Evolutionary conservation across 2,888 invertebrate species (phyloP), one percentile per base, ranked within the genome.

Genomic region (Sturmia bella): DNA sequence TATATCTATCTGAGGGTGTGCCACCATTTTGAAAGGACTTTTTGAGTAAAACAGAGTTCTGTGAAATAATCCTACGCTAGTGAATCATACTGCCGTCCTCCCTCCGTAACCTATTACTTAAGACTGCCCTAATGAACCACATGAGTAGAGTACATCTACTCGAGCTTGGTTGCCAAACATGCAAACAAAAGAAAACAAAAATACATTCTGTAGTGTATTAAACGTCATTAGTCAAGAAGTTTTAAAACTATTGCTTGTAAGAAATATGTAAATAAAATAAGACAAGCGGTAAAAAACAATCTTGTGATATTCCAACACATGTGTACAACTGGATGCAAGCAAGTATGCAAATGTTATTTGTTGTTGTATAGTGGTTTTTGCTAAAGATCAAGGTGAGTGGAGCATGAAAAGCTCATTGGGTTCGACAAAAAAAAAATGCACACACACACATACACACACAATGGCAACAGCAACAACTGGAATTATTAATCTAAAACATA

Each of bases 321-420:
- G 52, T 41, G 27, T n/a, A 13, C n/a, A n/a, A n/a, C n/a, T n/a
- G n/a, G n/a, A n/a, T 32, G 21, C 19, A 7, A 1, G 32, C 32
- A 7, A 3, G 43, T n/a, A 54, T 73, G 56, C 21, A 50, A 48
- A 61, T 54, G 37, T 54, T 70, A 24, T 6, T 39, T 70, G 52
- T 64, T 70, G n/a, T 50, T 48, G 17, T 57, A 48, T 69, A 68
- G 66, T 41, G n/a, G n/a, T n/a, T n/a, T 73, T 76, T 32, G 63
- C 73, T 63, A 77, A 73, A 81, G 81, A 81, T 81, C 81, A 81
- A 81, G 81, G 81, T 81, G 81, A 81, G 76, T 77, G 50, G 73
- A 77, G 69, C 72, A 77, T 48, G 39, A 39, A 64, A 73, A 70
- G 59, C 61, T 37, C 17, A 75, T 45, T 75, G 3, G 69, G 41